These are phyloP conservation scores for Eumerus sabulonum DNA, from an alignment of 2,888 invertebrate genomes.

Conservation along the genomic window DNA sequence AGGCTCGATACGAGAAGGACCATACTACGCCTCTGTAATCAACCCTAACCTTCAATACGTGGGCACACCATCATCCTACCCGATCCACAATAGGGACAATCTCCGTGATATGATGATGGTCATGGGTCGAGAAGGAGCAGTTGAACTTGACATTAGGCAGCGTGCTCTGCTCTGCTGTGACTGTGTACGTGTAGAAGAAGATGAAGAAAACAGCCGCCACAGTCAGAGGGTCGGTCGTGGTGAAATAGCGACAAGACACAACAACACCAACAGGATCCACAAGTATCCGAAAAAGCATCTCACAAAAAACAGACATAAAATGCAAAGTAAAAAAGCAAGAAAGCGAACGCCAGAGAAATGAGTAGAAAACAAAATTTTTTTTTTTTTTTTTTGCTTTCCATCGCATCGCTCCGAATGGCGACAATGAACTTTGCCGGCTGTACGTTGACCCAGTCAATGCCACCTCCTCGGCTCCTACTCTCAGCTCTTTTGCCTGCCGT, in stretches of 20 bases:
- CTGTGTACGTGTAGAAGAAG: too few species aligned
- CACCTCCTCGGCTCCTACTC: constrained; percentile 37
- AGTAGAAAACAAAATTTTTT: too few species aligned
- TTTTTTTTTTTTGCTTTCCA: not conserved
- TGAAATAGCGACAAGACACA: constrained; percentile 23
- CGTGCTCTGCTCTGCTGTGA: too few species aligned
- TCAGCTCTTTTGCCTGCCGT: constrained; percentile 3
- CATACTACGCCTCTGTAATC: too few species aligned
- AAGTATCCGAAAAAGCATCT: constrained; percentile 16
- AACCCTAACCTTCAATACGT: too few species aligned
- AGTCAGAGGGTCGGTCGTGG: not conserved
- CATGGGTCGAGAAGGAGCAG: too few species aligned
- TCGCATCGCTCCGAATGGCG: constrained; percentile 45
- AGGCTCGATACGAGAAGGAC: too few species aligned
- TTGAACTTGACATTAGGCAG: too few species aligned
- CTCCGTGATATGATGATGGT: too few species aligned
- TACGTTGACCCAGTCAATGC: constrained; percentile 67
- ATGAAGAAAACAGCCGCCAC: too few species aligned
- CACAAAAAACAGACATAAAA: constrained; percentile 18
- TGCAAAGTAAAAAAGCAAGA: not conserved
- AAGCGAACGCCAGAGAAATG: constrained; percentile 8
- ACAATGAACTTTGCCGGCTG: constrained; percentile 65
- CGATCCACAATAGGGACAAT: too few species aligned
- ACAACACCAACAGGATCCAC: constrained; percentile 44
- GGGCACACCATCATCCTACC: too few species aligned